Conservation (phyloP, 1,140 invertebrate species). For the Trichoplusia ni region DNA sequence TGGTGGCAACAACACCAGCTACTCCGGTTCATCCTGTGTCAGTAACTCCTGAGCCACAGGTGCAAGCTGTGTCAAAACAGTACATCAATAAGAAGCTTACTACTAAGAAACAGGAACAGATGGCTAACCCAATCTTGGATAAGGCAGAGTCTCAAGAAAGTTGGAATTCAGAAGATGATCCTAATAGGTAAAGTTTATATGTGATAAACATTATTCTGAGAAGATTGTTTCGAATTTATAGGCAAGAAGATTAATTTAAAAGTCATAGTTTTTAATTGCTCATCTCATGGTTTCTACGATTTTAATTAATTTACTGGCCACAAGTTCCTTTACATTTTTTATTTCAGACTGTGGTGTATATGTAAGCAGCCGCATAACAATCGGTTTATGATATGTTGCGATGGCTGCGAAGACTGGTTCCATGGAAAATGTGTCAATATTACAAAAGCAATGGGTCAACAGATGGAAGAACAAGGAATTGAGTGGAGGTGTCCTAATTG, state of each 20-base stretch:
- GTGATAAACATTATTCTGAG: background rate
- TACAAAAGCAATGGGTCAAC: conserved; percentile 93
- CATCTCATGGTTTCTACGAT: background rate
- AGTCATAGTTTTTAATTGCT: background rate
- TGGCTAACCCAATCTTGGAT: conserved; percentile 47
- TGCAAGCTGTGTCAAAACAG: conserved; percentile 58
- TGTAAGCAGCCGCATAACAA: conserved; percentile 97
- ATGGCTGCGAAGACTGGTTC: conserved; percentile 98
- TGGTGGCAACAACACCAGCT: conserved; percentile 20
- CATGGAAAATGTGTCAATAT: conserved; percentile 98
- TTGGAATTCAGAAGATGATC: conserved; percentile 94
- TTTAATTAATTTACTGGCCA: background rate
- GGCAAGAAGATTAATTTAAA: background rate
- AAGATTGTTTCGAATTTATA: too few species aligned
- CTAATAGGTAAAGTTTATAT: conserved; percentile 85
- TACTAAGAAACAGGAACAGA: conserved; percentile 60
- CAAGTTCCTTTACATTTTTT: background rate
- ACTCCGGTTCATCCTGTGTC: conserved; percentile 27
- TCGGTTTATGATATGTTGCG: conserved; percentile 99
- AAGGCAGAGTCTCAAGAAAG: conserved; percentile 85
- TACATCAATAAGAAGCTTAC: conserved; percentile 68
- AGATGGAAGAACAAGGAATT: conserved; percentile 94
- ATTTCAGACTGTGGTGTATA: conserved; percentile 92
- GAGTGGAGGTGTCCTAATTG: conserved; percentile 97
- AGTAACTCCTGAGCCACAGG: conserved; percentile 43